Evolutionary conservation across 1,140 invertebrate genomes (phyloP).

Genomic region (Brachionus plicatilis): DNA sequence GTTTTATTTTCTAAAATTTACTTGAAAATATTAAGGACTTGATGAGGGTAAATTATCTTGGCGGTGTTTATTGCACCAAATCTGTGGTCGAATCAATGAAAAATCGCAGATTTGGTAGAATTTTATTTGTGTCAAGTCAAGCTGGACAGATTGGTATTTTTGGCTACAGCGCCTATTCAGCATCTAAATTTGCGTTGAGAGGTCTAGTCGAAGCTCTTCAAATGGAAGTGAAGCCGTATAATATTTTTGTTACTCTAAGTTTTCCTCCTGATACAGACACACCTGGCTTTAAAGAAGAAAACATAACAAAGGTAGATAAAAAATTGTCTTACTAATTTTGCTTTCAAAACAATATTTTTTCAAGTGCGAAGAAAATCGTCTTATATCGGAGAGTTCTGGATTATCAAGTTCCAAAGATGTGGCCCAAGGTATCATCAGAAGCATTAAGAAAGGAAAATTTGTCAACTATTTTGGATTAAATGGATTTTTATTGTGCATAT

Average conservation of each 20-base stretch:
- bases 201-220: constrained; percentile 85
- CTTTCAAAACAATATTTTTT: not conserved
- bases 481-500: constrained; percentile 18
- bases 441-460: constrained; percentile 34
- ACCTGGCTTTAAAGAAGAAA: constrained; percentile 81
- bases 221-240: constrained; percentile 69
- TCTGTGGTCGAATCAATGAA: constrained; percentile 13
- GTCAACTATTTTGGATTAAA: constrained; percentile 33
- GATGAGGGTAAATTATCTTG: constrained; percentile 38
- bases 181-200: constrained; percentile 85
- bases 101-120: constrained; percentile 44
- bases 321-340: not conserved
- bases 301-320: constrained; percentile 63
- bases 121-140: constrained; percentile 73
- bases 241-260: constrained; percentile 76
- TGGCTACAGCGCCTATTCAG: constrained; percentile 83
- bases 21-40: not conserved
- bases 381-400: constrained; percentile 59
- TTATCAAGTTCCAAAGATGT: constrained; percentile 72
- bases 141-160: constrained; percentile 82
- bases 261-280: constrained; percentile 96
- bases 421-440: constrained; percentile 66
- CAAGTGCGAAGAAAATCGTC: constrained; percentile 57
- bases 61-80: constrained; percentile 37
- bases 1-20: not conserved